Evolutionary conservation across 2,797 vertebrate genomes (phyloP).

Genomic region (Hyperoplus lanceolatus): DNA sequence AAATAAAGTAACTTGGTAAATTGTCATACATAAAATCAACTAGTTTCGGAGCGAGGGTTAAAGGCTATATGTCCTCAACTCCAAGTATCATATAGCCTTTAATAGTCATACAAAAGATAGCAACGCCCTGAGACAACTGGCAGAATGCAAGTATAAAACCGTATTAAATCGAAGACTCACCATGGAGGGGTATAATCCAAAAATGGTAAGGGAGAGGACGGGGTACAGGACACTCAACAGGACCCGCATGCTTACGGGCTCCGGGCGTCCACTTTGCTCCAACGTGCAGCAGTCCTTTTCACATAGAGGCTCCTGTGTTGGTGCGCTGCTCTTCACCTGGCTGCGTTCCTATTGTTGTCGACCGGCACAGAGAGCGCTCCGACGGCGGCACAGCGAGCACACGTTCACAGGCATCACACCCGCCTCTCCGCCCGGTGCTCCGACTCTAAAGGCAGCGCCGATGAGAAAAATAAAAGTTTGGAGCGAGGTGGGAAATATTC

Average conservation of each 20-base stretch:
- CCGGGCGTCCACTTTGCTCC: slow-evolving; percentile 75
- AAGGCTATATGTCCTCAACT: not conserved
- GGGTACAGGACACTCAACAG: slow-evolving; percentile 87
- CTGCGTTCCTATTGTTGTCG: slow-evolving; percentile 18
- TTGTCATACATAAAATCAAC: not conserved
- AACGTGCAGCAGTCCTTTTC: slow-evolving; percentile 72
- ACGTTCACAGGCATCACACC: slow-evolving; percentile 67
- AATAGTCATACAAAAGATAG: not conserved
- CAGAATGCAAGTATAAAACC: not conserved
- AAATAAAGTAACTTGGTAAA: not conserved
- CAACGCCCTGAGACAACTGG: not conserved
- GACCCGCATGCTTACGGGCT: slow-evolving; percentile 90
- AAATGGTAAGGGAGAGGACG: slow-evolving; percentile 89
- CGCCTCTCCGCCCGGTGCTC: slow-evolving; percentile 49
- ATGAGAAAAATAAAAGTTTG: slow-evolving; percentile 90
- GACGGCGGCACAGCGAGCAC: slow-evolving; percentile 49
- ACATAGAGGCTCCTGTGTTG: slow-evolving; percentile 55
- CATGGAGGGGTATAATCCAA: slow-evolving; percentile 92
- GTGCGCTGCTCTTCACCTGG: slow-evolving; percentile 5
- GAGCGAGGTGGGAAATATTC: slow-evolving; percentile 62
- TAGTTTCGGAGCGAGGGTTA: not conserved
- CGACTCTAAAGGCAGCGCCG: slow-evolving; percentile 58
- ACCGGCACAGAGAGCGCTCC: slow-evolving; percentile 60
- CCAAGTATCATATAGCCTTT: not conserved
- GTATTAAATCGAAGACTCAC: slow-evolving; percentile 82